Base-by-base conservation (phyloP, 2,113 vertebrate species). In the Cottus gobio region DNA sequence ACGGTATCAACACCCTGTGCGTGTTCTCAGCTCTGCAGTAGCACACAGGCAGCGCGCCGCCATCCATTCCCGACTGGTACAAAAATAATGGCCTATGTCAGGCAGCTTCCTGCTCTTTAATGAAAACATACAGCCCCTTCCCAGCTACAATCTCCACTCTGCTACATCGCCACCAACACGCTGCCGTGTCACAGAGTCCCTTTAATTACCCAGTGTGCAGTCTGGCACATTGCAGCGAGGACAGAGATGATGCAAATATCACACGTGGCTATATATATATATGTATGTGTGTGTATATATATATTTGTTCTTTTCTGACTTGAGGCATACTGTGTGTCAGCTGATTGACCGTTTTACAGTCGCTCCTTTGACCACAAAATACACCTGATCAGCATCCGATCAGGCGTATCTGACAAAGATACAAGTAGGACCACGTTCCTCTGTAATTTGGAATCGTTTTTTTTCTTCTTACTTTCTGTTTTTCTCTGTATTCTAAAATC, bases 11-110 rank as follows among this genome's bases (percentile, higher is more conserved):
- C 48, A 30, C 31, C 36, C 26, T 7, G 44, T 46, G 16, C 44
- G 15, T 46, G 44, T 6, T 16, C 44, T 46, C 13, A 16, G 44
- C 15, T 16, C 44, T 46, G 44, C 46, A 20, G 44, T n/a, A 61
- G 34, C 64, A 84, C 83, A 69, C n/a, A n/a, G n/a, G n/a, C n/a
- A n/a, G n/a, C n/a, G n/a, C n/a, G n/a, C n/a, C 36, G 30, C 81
- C 39, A 24, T 71, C 18, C 1, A 3, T 37, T 70, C 15, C 42
- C 31, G 13, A 58, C 61, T 22, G 56, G 54, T 34, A 60, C 57
- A 60, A 79, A 71, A 91, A 76, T 91, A 91, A 92, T 90, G 87
- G 83, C 79, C 77, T 74, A 75, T 91, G 90, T 91, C 91, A 87
- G 80, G 50, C 75, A 48, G 88, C 79, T 83, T 92, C 85, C 84